Evolutionary conservation across 2,888 invertebrate genomes (phyloP), one percentile per base, ranked within the genome.

Genomic region (Celastrina argiolus): DNA sequence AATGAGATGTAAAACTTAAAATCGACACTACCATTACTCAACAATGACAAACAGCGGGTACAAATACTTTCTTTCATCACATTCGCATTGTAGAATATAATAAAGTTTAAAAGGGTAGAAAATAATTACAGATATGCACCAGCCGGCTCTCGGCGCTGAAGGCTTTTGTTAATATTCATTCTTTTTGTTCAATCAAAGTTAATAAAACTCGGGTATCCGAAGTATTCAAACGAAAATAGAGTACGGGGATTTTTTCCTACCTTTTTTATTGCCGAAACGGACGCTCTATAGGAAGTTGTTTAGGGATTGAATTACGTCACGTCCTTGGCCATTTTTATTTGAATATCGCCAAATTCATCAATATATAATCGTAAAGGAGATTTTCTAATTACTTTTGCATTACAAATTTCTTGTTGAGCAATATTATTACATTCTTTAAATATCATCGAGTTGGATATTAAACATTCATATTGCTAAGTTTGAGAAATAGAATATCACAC

Each of bases 121-220:
- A 61, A 61, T 61, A 61, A 61, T 61, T 18, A 61, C 18, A 12
- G 61, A 36, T 61, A 61, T 61, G 61, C 61, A 61, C 61, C 36
- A 18, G 61, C 58, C 58, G 56, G 56, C 56, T 58, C 58, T 31
- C 58, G 61, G 22, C 61, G 39, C 61, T 18, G 39, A 61, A 61
- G 61, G 61, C 36, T 61, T 61, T 61, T 61, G 61, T 61, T 61
- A 61, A 61, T 39, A 61, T 61, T 61, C 61, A 61, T 61, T 61
- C 61, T 61, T 61, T 61, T 39, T 61, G 61, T 61, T 61, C 61
- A 61, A 61, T 61, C 61, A 61, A 61, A 61, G 61, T 61, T 61
- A 61, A 61, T 61, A 61, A 61, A 61, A 61, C 61, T 61, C 36
- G 61, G 39, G 7, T 61, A 61, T 61, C 34, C 61, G 61, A 39